Conservation (phyloP, 2,113 vertebrate species). For the Antechinus stuartii region DNA sequence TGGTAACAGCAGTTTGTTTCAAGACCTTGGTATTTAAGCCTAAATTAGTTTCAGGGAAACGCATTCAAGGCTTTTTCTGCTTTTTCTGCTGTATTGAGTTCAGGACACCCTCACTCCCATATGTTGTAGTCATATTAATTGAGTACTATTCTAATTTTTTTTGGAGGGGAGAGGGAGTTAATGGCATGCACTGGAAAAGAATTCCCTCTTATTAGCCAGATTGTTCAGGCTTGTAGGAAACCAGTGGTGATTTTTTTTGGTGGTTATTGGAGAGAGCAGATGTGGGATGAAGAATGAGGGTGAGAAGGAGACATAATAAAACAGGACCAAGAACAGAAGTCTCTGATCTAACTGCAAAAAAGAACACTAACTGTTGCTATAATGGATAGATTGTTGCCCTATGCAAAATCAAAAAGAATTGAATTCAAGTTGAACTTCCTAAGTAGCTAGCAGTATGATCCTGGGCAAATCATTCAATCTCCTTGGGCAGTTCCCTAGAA, state of each 20-base stretch:
- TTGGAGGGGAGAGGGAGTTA: not conserved
- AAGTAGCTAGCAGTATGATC: not conserved
- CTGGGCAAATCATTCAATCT: not conserved
- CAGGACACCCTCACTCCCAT: slow-evolving; percentile 19
- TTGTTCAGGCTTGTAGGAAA: slow-evolving; percentile 37
- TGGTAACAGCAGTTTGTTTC: slow-evolving; percentile 88
- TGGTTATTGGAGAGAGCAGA: slow-evolving; percentile 1
- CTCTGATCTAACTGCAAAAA: not conserved
- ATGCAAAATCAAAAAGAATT: not conserved
- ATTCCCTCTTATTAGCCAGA: not conserved
- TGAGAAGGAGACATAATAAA: not conserved
- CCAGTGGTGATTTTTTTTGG: slow-evolving; percentile 55
- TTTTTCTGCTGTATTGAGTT: slow-evolving; percentile 71
- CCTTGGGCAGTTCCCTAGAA: not conserved
- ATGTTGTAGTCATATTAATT: slow-evolving; percentile 75
- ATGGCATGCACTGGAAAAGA: slow-evolving; percentile 70
- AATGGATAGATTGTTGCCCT: not conserved
- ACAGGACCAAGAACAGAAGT: not conserved
- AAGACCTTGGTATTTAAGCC: slow-evolving; percentile 85
- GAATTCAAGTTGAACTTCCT: not conserved
- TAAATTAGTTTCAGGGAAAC: slow-evolving; percentile 82
- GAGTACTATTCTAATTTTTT: slow-evolving; percentile 37
- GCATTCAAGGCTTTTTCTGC: slow-evolving; percentile 83
- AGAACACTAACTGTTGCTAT: not conserved
- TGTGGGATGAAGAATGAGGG: not conserved